A percentile compares a stretch with the other conserved stretches of the same genome.
These are phyloP conservation scores for Toxostoma redivivum DNA, from an alignment of 2,113 vertebrate species.

Conservation along the genomic window DNA sequence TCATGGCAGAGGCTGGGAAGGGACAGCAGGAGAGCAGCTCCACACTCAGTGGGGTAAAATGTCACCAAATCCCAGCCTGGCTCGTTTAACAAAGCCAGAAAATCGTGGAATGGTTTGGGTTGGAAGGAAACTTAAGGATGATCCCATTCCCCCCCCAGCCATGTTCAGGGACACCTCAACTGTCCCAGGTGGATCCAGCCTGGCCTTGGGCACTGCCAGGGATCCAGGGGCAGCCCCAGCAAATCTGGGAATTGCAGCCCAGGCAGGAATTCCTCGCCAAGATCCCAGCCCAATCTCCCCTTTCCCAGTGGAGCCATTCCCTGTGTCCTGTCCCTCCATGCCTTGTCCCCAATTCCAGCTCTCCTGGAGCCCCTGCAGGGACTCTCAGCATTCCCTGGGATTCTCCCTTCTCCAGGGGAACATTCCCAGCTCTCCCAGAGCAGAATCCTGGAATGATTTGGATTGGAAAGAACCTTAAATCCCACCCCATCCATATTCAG, in stretches of 20 bases:
- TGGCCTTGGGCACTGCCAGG: neutral
- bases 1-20: neutral
- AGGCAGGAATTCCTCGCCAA: neutral
- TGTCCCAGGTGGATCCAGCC: accelerated
- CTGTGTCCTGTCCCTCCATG: no score
- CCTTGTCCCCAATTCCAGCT: no score
- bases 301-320: neutral
- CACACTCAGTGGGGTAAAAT: neutral
- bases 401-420: neutral
- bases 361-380: no score
- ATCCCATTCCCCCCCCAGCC: neutral
- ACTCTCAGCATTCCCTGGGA: neutral
- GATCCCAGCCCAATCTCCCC: neutral
- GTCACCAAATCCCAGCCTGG: neutral
- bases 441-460: neutral
- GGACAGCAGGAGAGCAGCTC: neutral
- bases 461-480: no score
- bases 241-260: neutral
- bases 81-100: neutral
- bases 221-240: neutral
- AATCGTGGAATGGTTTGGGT: neutral
- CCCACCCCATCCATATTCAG: neutral
- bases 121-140: neutral
- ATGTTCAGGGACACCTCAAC: neutral
- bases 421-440: neutral